These are phyloP conservation scores for Alosa alosa DNA, from an alignment of 2,113 vertebrate genomes.

Conservation along the genomic window DNA sequence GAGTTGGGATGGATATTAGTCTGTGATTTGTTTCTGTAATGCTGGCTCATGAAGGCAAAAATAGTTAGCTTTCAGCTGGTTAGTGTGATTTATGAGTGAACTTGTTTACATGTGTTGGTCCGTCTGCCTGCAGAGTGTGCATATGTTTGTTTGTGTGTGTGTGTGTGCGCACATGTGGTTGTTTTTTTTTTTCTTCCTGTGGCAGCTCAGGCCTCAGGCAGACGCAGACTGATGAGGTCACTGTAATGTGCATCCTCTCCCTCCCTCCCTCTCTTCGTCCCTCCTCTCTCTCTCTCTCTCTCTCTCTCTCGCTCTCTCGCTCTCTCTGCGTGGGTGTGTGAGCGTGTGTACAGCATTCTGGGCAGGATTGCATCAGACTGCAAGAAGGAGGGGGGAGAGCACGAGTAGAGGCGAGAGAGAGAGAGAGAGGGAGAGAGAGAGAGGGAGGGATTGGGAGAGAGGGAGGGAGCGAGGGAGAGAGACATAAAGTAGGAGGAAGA, in stretches of 20 bases:
- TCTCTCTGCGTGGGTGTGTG: slow-evolving; percentile 26
- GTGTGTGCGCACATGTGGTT: background rate
- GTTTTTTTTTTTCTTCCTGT: background rate
- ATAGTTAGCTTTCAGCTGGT: background rate
- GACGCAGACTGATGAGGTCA: slow-evolving; percentile 7
- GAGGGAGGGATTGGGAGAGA: too few species aligned
- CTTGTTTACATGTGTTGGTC: background rate
- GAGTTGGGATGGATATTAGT: background rate
- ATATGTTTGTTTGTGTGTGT: background rate
- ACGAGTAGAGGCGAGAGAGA: too few species aligned
- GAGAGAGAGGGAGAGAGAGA: too few species aligned
- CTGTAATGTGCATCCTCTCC: background rate
- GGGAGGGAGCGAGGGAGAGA: too few species aligned
- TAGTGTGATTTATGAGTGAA: background rate
- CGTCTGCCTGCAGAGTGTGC: background rate
- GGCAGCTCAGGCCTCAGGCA: slow-evolving; percentile 37
- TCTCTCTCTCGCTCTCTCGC: background rate
- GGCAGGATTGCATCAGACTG: too few species aligned
- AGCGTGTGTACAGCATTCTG: slow-evolving; percentile 67
- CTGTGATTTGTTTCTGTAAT: background rate
- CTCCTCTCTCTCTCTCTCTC: background rate
- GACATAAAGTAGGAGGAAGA: too few species aligned
- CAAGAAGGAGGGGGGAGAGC: too few species aligned
- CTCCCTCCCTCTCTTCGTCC: too few species aligned
- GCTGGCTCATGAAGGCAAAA: background rate